These are phyloP conservation scores for Tauraco erythrolophus DNA, from an alignment of 2,113 vertebrate genomes.

Conservation along the genomic window DNA sequence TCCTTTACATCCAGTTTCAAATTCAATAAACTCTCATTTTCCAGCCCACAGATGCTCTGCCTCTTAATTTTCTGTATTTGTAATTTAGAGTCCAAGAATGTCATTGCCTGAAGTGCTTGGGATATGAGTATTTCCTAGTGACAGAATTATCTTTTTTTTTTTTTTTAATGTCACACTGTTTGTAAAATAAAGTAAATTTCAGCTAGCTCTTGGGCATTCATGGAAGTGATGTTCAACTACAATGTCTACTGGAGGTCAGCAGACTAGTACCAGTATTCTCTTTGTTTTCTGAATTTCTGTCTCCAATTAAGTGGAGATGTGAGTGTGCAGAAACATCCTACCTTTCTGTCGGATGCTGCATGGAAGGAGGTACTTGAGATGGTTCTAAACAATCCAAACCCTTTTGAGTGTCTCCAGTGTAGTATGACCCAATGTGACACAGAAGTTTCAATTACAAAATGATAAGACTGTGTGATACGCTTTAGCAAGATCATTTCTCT, in stretches of 20 bases:
- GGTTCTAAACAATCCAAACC: background rate
- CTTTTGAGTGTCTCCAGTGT: background rate
- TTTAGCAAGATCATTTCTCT: background rate
- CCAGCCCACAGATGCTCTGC: background rate
- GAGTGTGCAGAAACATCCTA: background rate
- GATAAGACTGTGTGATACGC: background rate
- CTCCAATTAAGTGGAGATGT: background rate
- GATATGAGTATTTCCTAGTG: background rate
- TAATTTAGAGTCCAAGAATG: background rate
- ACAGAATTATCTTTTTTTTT: background rate
- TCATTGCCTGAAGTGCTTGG: background rate
- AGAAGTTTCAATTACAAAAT: background rate
- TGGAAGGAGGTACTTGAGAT: background rate
- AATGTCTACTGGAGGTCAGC: background rate
- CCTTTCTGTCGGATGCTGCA: fast-evolving
- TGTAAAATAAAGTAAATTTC: background rate
- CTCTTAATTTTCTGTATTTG: background rate
- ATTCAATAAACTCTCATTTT: background rate
- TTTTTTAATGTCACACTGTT: fast-evolving
- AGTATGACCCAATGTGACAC: background rate
- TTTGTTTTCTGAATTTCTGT: background rate
- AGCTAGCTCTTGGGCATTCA: background rate
- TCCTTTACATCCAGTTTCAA: background rate
- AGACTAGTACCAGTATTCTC: background rate
- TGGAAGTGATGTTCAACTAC: background rate